These are phyloP conservation scores for Hypsopygia costalis DNA, from an alignment of 2,888 invertebrate genomes.

Conservation along the genomic window DNA sequence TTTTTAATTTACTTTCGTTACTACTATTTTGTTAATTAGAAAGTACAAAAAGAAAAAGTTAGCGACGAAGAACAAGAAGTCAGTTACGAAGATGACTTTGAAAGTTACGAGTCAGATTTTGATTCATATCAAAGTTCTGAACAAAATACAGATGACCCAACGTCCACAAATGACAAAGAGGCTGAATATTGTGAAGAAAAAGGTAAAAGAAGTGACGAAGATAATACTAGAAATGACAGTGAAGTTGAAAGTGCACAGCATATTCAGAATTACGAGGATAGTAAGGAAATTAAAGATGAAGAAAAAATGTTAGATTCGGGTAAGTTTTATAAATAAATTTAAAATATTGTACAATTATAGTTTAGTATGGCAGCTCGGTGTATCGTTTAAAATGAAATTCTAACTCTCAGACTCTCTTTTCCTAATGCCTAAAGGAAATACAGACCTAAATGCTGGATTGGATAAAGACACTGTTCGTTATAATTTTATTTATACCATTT, in stretches of 20 bases:
- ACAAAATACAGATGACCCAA: not conserved
- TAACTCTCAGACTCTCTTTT: no score
- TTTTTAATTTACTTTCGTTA: no score
- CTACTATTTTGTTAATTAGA: no score
- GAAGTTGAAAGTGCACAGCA: slow-evolving; percentile 14
- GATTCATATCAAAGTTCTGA: slow-evolving; percentile 60
- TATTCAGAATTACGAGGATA: not conserved
- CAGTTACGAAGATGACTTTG: slow-evolving; percentile 75
- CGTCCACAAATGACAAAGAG: not conserved
- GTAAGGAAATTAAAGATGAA: slow-evolving; percentile 36
- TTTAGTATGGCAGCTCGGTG: no score
- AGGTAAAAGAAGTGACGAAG: slow-evolving; percentile 17
- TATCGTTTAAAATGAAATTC: no score
- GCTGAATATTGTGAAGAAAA: slow-evolving; percentile 3
- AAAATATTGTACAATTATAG: not conserved
- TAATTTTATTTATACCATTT: no score
- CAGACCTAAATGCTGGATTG: no score
- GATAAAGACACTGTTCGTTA: no score
- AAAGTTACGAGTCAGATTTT: slow-evolving; percentile 74
- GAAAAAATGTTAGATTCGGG: slow-evolving; percentile 71
- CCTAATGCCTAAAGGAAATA: no score
- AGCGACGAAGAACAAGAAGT: slow-evolving; percentile 63
- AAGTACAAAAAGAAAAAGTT: slow-evolving; percentile 29
- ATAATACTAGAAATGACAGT: slow-evolving; percentile 13
- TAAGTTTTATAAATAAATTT: no score